phyloP scores from a whole-genome alignment of 1,140 invertebrate species.

The Pachypeltis micranthus region DNA sequence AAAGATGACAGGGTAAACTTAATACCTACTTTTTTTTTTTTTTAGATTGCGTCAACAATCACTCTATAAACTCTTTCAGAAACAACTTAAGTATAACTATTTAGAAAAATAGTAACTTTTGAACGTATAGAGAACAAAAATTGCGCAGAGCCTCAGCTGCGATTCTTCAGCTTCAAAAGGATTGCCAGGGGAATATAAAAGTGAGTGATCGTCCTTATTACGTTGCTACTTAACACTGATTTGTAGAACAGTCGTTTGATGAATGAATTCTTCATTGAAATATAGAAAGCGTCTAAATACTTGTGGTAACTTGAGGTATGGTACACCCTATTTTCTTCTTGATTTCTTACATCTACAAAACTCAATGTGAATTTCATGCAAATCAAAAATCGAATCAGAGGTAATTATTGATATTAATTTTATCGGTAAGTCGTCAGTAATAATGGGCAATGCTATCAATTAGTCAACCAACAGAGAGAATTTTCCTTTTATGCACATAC shows the following conservation, averaged over 20 bases:
- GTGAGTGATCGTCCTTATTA: neutral
- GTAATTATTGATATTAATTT: neutral
- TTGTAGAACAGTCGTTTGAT: neutral
- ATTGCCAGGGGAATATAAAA: neutral
- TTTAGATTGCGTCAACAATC: neutral
- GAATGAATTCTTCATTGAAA: neutral
- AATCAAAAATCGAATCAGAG: neutral
- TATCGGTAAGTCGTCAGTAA: neutral
- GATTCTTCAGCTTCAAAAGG: no score
- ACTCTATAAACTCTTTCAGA: slow-evolving; percentile 15
- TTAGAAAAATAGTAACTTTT: slow-evolving; percentile 20
- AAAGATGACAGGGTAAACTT: neutral
- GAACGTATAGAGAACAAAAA: slow-evolving; percentile 2
- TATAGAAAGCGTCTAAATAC: neutral
- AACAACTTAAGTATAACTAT: slow-evolving; percentile 15
- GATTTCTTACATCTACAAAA: neutral
- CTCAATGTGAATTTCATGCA: neutral
- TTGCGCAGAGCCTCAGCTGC: slow-evolving; percentile 7
- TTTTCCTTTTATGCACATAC: neutral
- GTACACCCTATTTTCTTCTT: neutral
- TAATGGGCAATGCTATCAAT: neutral
- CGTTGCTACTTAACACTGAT: neutral
- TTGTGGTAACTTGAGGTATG: neutral
- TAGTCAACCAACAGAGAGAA: neutral
- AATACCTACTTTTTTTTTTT: neutral